phyloP scores from a whole-genome alignment of 2,113 vertebrate genomes.

The Apodemus sylvaticus region DNA sequence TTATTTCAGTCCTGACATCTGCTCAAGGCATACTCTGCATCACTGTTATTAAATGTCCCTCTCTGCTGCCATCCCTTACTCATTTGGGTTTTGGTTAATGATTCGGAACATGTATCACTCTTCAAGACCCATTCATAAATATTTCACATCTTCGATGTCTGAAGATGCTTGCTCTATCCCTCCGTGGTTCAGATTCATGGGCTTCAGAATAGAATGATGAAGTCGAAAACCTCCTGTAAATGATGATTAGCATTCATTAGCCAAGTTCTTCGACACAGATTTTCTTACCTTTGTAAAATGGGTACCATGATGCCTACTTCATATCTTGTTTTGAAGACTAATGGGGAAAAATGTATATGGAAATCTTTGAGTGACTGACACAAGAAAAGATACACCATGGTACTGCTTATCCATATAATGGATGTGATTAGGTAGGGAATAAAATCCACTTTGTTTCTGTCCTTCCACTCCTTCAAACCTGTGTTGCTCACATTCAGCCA shows the following conservation, averaged over 20 bases:
- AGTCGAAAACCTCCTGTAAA: not conserved
- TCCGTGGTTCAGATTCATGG: not conserved
- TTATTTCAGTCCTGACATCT: not conserved
- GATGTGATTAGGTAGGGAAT: not conserved
- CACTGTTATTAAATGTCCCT: not conserved
- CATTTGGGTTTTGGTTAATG: not conserved
- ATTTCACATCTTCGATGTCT: not conserved
- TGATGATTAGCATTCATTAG: not conserved
- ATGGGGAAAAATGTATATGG: not conserved
- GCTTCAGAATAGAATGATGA: not conserved
- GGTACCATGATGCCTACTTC: not conserved
- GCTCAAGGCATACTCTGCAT: not conserved
- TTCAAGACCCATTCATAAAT: not conserved
- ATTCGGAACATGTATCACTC: not conserved
- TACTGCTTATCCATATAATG: not conserved
- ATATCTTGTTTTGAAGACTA: not conserved
- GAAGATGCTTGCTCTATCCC: not conserved
- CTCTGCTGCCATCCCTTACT: not conserved
- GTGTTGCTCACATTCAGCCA: not conserved
- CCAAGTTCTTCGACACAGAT: not conserved
- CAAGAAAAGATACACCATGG: not conserved
- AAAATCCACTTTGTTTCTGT: not conserved
- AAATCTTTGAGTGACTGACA: not conserved
- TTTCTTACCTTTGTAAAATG: not conserved
- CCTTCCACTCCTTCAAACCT: not conserved